phyloP scores from a whole-genome alignment of 2,797 vertebrate species.

The Halcyon badia region DNA sequence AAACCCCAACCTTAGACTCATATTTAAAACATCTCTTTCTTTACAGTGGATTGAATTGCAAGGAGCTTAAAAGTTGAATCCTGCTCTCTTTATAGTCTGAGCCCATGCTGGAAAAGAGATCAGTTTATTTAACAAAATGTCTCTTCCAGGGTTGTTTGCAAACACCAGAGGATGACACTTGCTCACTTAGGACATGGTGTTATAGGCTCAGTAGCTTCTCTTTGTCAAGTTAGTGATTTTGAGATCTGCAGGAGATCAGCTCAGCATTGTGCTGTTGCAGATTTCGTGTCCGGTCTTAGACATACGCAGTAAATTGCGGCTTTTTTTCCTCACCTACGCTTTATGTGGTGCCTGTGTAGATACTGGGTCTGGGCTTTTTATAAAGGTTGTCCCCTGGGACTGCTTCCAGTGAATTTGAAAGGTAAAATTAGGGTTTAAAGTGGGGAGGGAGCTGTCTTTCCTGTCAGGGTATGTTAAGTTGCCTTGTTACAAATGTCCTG shows the following conservation, averaged over 20 bases:
- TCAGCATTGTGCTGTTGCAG: background rate
- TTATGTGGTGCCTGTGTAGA: background rate
- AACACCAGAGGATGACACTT: background rate
- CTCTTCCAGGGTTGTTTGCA: background rate
- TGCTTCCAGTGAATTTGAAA: background rate
- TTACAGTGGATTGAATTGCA: background rate
- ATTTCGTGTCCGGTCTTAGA: background rate
- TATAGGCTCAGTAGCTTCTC: background rate
- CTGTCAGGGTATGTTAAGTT: background rate
- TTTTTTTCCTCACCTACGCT: background rate
- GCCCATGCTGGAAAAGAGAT: background rate
- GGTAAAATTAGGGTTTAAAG: background rate
- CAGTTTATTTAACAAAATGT: background rate
- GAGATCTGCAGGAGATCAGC: background rate
- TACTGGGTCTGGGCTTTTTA: background rate
- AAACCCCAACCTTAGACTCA: background rate
- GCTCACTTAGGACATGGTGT: background rate
- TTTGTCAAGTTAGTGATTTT: background rate
- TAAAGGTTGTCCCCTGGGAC: background rate
- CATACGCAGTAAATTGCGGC: background rate
- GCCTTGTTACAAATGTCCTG: background rate
- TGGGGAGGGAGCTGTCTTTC: rapidly evolving
- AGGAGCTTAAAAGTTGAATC: background rate
- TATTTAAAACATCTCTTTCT: background rate
- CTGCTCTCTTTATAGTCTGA: background rate